Evolutionary conservation across 2,113 vertebrate species (phyloP), one percentile per base, ranked within the genome.

Genomic region (Calidris pygmaea): DNA sequence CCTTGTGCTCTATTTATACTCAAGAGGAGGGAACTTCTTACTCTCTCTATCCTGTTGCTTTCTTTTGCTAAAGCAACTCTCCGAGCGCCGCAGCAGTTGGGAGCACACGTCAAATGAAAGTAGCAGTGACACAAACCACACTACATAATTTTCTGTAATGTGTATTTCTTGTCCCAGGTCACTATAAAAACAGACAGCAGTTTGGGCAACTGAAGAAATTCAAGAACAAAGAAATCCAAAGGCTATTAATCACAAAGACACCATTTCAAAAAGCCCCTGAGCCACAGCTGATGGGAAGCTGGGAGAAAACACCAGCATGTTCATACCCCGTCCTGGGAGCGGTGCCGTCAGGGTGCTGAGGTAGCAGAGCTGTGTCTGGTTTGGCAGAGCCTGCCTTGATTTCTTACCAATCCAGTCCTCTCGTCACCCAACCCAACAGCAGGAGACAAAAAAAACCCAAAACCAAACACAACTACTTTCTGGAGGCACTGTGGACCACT

Each of bases 141-240:
- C 39, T 9, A 66, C 13, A 1, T 8, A 6, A 14, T 67, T 71
- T 65, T 58, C 11, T 9, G n/a, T 66, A 59, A 47, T 0, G 0
- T 11, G 20, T 37, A 45, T 45, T 84, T 67, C n/a, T 63, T 59
- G 55, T 77, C 37, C n/a, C 12, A 58, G 41, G 41, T 39, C 55
- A 71, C 43, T 65, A 26, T 23, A 67, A 72, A 87, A 62, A 19
- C 26, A 60, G 4, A 39, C 22, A 35, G 29, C 22, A 18, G 19
- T 41, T 32, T 24, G 58, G 15, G 50, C 34, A 79, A 41, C 30
- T 23, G 47, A 73, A 60, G 13, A 45, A 48, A 43, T 47, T 79
- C 8, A 47, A 3, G 12, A 78, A 56, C 14, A 50, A 79, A 41
- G 62, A 70, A 85, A 75, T 23, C 37, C 26, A 80, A 41, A 65